A percentile compares a stretch with the other conserved stretches of the same genome.
Evolutionary conservation across 2,113 vertebrate species (phyloP).

Genomic region (Sorex fumeus): DNA sequence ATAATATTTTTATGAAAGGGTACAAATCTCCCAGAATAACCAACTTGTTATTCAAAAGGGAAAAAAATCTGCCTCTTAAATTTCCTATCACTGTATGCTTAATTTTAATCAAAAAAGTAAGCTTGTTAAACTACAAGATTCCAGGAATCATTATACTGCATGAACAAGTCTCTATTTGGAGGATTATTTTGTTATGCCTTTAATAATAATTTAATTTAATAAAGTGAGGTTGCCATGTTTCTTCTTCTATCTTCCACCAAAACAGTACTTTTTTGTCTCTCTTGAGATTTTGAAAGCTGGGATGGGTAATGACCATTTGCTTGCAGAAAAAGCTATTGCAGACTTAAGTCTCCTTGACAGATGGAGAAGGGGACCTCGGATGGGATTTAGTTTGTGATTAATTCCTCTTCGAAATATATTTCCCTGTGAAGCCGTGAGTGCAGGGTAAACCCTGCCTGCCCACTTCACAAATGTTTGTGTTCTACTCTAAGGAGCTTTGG

Average conservation of each 20-base stretch:
- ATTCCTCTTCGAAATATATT: background rate
- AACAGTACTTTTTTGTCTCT: constrained; percentile 16
- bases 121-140: background rate
- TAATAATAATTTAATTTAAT: background rate
- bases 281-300: background rate
- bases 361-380: background rate
- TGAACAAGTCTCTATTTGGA: background rate
- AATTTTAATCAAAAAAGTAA: constrained; percentile 33
- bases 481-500: constrained; percentile 59
- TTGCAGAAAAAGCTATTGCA: background rate
- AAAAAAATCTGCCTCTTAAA: constrained; percentile 8
- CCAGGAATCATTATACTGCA: constrained; percentile 19
- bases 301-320: background rate
- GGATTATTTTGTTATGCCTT: constrained; percentile 19
- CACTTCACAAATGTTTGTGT: constrained; percentile 40
- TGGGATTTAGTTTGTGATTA: constrained; percentile 55
- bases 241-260: background rate
- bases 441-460: background rate
- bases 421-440: constrained; percentile 20
- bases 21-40: constrained; percentile 3
- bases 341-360: background rate
- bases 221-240: background rate
- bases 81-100: background rate
- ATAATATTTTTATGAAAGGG: background rate
- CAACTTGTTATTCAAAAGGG: constrained; percentile 1